phyloP scores from a whole-genome alignment of 1,140 invertebrate genomes.

The Drosophila ambigua region DNA sequence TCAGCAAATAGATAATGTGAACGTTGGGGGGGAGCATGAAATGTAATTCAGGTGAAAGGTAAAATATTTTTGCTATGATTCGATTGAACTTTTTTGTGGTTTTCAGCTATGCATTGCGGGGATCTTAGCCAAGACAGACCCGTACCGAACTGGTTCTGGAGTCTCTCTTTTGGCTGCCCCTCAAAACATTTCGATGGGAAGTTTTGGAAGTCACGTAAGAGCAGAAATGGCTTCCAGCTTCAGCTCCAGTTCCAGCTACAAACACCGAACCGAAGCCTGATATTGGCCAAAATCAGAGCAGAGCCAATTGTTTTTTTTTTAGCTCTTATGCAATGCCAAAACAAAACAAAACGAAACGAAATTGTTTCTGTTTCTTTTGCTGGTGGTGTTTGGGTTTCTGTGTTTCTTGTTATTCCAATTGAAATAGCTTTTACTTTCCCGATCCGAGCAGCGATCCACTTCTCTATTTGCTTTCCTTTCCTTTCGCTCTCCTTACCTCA shows the following conservation, averaged over 20 bases:
- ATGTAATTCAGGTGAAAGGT: slow-evolving; percentile 54
- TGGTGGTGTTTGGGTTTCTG: slow-evolving; percentile 36
- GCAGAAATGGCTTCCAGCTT: slow-evolving; percentile 9
- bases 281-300: slow-evolving; percentile 79
- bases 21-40: slow-evolving; percentile 36
- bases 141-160: slow-evolving; percentile 71
- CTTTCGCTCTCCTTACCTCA: slow-evolving; percentile 58
- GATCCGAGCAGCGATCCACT: slow-evolving; percentile 2
- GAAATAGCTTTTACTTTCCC: slow-evolving; percentile 34
- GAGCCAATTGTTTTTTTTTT: slow-evolving; percentile 77
- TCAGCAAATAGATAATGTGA: slow-evolving; percentile 36
- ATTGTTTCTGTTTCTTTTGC: slow-evolving; percentile 47
- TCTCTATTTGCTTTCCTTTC: slow-evolving; percentile 11
- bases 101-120: slow-evolving; percentile 4
- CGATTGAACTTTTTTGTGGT: slow-evolving; percentile 33
- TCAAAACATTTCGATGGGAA: slow-evolving; percentile 43
- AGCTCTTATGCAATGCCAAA: slow-evolving; percentile 61
- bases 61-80: slow-evolving; percentile 34
- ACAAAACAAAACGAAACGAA: slow-evolving; percentile 18
- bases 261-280: slow-evolving; percentile 28
- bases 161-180: slow-evolving; percentile 15
- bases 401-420: slow-evolving; percentile 62
- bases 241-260: slow-evolving; percentile 12
- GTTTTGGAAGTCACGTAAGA: slow-evolving; percentile 60
- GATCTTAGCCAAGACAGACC: slow-evolving; percentile 1